Conservation (phyloP, 2,113 vertebrate genomes). For the Indri indri region DNA sequence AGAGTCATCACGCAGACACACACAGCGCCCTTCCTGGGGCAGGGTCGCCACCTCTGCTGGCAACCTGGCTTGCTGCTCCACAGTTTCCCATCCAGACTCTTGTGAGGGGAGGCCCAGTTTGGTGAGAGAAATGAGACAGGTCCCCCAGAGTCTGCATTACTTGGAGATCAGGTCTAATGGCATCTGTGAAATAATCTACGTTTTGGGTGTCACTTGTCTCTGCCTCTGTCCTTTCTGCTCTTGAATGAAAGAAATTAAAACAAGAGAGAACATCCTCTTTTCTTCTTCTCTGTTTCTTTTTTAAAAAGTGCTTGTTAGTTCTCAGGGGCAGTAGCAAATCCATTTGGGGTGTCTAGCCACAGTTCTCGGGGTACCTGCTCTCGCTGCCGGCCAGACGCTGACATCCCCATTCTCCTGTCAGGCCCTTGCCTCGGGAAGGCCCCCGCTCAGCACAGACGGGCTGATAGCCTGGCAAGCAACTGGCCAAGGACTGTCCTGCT, state of each 20-base stretch:
- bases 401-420: not conserved
- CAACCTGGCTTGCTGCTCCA: not conserved
- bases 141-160: not conserved
- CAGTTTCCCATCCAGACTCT: not conserved
- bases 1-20: not conserved
- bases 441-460: not conserved
- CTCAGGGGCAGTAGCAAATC: not conserved
- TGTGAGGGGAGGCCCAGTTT: not conserved
- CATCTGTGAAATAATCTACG: not conserved
- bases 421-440: not conserved
- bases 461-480: not conserved
- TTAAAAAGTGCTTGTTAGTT: not conserved
- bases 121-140: not conserved
- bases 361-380: not conserved
- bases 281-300: not conserved
- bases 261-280: not conserved
- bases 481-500: not conserved
- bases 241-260: slow-evolving; percentile 9
- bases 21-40: not conserved
- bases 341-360: not conserved
- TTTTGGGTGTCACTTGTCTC: not conserved
- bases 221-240: not conserved
- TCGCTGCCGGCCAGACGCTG: not conserved
- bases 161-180: not conserved
- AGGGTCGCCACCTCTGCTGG: not conserved